Evolutionary conservation across 2,113 vertebrate genomes (phyloP).

Genomic region (Oriolus oriolus): DNA sequence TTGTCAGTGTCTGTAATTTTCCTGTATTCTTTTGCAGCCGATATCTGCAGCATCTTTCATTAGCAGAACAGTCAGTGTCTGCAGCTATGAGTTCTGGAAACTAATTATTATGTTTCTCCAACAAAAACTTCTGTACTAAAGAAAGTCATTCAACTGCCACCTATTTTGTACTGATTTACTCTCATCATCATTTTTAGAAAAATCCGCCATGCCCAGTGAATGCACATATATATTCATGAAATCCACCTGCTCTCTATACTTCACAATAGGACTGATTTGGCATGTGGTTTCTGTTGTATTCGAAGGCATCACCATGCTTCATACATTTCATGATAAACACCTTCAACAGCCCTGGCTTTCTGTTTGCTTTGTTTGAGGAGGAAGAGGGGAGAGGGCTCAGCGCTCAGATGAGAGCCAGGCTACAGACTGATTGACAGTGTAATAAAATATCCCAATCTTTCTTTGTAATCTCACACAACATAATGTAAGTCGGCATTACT

Average conservation of each 20-base stretch:
- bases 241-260: constrained; percentile 46
- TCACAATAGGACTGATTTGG: constrained; percentile 56
- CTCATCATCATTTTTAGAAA: not conserved
- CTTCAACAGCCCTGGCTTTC: not conserved
- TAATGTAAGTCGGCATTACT: not conserved
- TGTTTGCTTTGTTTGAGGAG: not conserved
- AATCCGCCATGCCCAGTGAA: not conserved
- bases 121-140: constrained; percentile 49
- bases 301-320: not conserved
- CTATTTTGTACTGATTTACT: constrained; percentile 1
- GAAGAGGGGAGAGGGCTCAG: not conserved
- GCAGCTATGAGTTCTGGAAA: not conserved
- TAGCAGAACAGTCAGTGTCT: not conserved
- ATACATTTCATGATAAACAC: constrained; percentile 4
- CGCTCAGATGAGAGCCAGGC: not conserved
- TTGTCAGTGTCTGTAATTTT: constrained; percentile 26
- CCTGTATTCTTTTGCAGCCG: constrained; percentile 19
- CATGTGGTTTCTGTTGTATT: not conserved
- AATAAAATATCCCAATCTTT: constrained; percentile 54
- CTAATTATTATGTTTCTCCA: constrained; percentile 39
- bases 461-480: constrained; percentile 42
- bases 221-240: constrained; percentile 42
- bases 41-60: constrained; percentile 24
- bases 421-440: constrained; percentile 33
- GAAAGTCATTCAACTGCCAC: constrained; percentile 28